These are phyloP conservation scores for Ptiloglossa arizonensis DNA, from an alignment of 1,140 invertebrate genomes.

Conservation along the genomic window DNA sequence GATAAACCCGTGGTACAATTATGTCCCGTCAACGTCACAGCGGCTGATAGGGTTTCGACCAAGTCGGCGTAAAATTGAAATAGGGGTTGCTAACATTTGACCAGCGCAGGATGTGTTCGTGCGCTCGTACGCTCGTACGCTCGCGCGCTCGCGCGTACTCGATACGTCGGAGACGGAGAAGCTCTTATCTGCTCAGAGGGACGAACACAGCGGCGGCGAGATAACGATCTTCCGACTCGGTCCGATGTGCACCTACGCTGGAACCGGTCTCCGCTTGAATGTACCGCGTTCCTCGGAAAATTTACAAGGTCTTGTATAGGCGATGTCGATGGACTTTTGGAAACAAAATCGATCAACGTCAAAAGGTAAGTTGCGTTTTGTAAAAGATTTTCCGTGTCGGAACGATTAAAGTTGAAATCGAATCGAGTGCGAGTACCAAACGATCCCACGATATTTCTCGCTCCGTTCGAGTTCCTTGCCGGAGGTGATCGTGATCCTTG, in stretches of 20 bases:
- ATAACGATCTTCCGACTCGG: constrained; percentile 44
- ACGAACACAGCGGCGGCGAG: constrained; percentile 19
- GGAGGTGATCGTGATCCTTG: too few species aligned
- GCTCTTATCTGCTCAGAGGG: constrained; percentile 46
- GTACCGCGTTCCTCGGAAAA: background rate
- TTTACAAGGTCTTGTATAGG: background rate
- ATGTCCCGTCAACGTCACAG: constrained; percentile 26
- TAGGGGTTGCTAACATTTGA: constrained; percentile 43
- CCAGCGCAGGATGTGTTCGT: background rate
- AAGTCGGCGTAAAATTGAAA: constrained; percentile 55
- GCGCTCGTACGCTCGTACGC: background rate
- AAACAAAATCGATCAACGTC: too few species aligned
- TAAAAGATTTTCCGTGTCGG: background rate
- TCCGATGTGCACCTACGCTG: constrained; percentile 23
- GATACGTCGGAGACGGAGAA: constrained; percentile 24
- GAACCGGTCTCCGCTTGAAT: constrained; percentile 5
- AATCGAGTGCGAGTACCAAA: too few species aligned
- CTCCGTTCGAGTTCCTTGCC: too few species aligned
- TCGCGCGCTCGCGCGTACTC: background rate
- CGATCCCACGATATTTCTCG: too few species aligned
- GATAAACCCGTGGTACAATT: constrained; percentile 35
- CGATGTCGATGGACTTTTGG: background rate
- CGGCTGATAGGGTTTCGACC: constrained; percentile 32
- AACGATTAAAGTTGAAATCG: background rate
- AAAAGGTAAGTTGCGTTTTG: too few species aligned